Evolutionary conservation across 1,140 invertebrate species (phyloP).

Genomic region (Cotesia typhae): DNA sequence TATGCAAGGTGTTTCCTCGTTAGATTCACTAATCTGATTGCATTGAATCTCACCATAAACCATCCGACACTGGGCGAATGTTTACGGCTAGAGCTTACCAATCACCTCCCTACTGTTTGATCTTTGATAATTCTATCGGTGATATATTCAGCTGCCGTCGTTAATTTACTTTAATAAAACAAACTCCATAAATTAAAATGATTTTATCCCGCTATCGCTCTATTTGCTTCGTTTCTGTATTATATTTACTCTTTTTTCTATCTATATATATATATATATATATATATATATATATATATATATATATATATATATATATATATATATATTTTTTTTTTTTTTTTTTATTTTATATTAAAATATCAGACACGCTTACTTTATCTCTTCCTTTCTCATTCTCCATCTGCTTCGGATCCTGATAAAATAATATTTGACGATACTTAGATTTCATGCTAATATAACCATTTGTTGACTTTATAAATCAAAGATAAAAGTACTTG

Average conservation of each 20-base stretch:
- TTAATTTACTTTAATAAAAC: no score
- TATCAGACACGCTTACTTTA: background rate
- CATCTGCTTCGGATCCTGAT: background rate
- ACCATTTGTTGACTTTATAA: constrained; percentile 9
- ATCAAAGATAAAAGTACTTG: constrained; percentile 12
- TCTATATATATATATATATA: no score
- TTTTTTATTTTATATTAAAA: constrained; percentile 2
- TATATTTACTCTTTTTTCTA: background rate
- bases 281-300: no score
- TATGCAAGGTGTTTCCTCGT: constrained; percentile 12
- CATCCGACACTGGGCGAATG: no score
- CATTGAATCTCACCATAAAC: constrained; percentile 13
- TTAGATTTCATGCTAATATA: constrained; percentile 18
- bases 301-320: no score
- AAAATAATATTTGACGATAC: constrained; percentile 15
- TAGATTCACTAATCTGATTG: background rate
- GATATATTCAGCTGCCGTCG: no score
- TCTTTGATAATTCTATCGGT: no score
- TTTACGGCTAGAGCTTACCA: no score
- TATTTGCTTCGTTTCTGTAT: background rate
- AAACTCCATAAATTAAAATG: no score
- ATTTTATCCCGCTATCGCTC: background rate
- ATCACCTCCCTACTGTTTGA: no score
- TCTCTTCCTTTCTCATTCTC: background rate
- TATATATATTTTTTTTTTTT: background rate